Conservation (phyloP, 1,140 invertebrate genomes). For the Tribolium madens region DNA sequence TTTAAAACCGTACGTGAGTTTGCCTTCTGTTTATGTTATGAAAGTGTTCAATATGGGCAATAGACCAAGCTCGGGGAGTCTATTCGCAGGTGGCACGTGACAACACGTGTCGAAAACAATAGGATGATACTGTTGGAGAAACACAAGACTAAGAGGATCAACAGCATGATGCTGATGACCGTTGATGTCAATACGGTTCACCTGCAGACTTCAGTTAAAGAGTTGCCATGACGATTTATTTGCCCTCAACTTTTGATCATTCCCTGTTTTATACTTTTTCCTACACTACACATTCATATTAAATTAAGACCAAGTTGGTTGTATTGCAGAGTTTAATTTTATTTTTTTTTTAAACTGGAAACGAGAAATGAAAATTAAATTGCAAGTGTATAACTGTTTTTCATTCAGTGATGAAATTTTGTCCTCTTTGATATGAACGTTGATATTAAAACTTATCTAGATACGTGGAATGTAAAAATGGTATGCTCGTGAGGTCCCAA, state of each 20-base stretch:
- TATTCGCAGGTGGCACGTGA: slow-evolving; percentile 56
- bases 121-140: slow-evolving; percentile 51
- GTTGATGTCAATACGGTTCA: slow-evolving; percentile 17
- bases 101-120: slow-evolving; percentile 59
- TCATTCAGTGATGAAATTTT: neutral
- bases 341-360: neutral
- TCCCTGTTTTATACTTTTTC: neutral
- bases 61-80: slow-evolving; percentile 24
- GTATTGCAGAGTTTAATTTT: neutral
- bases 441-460: neutral
- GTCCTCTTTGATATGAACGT: neutral
- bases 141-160: slow-evolving; percentile 47
- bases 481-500: neutral
- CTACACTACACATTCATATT: neutral
- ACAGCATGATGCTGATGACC: slow-evolving; percentile 14
- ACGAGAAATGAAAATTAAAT: neutral
- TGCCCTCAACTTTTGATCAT: slow-evolving; percentile 7
- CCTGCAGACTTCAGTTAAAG: slow-evolving; percentile 14
- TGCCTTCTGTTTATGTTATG: neutral
- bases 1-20: neutral
- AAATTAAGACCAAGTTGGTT: neutral
- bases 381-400: neutral
- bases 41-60: slow-evolving; percentile 19
- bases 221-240: slow-evolving; percentile 41
- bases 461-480: neutral